Evolutionary conservation across 1,140 invertebrate species (phyloP).

Genomic region (Mercenaria mercenaria): DNA sequence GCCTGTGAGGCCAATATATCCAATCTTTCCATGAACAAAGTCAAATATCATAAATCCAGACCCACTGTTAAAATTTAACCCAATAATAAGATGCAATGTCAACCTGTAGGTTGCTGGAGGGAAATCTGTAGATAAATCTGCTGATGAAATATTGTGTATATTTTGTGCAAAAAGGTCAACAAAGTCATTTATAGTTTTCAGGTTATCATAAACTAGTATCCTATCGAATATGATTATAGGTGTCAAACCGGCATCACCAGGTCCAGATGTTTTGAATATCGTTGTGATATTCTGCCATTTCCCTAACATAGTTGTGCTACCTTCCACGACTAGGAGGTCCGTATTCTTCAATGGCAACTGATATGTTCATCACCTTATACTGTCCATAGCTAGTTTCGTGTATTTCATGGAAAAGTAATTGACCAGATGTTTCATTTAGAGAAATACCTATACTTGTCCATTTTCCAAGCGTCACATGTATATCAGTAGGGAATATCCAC

Average conservation of each 20-base stretch:
- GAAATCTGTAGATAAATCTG: neutral
- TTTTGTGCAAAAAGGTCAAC: conserved; percentile 9
- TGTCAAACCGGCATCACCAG: neutral
- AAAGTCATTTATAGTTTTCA: neutral
- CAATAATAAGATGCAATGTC: neutral
- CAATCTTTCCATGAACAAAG: conserved; percentile 26
- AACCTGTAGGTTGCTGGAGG: neutral
- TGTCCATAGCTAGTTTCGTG: conserved; percentile 42
- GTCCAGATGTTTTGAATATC: neutral
- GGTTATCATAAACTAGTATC: conserved; percentile 19
- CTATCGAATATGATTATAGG: conserved; percentile 43
- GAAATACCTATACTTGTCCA: conserved; percentile 56
- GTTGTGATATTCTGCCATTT: conserved; percentile 56
- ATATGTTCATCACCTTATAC: conserved; percentile 37
- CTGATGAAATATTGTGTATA: neutral
- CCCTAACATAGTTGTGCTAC: conserved; percentile 18
- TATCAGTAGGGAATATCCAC: neutral
- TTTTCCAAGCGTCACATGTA: neutral
- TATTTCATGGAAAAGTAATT: conserved; percentile 52
- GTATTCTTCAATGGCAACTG: conserved; percentile 20
- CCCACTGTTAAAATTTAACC: conserved; percentile 60
- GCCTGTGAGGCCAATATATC: conserved; percentile 1
- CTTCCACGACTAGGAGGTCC: conserved; percentile 12
- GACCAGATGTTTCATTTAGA: conserved; percentile 38
- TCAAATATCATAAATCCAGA: conserved; percentile 11